Percentiles rank a stretch among this genome's conserved stretches.
Conservation (phyloP, 1,140 invertebrate species). For the Trichonephila clavipes region DNA sequence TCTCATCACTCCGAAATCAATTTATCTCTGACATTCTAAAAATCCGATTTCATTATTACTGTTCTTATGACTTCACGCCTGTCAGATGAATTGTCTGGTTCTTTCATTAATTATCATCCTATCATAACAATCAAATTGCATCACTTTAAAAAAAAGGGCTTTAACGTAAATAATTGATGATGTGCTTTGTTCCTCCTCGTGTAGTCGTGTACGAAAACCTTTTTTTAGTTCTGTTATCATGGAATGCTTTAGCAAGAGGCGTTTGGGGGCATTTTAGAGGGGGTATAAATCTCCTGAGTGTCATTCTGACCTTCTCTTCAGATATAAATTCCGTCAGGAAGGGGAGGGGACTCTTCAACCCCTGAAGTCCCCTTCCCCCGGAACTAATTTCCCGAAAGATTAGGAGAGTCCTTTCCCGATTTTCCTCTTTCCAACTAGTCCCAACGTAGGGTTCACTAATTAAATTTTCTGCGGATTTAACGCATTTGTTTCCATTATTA, state of each 20-base stretch:
- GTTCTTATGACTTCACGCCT: too few species aligned
- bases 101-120: too few species aligned
- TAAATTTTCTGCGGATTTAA: slow-evolving; percentile 35
- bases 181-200: too few species aligned
- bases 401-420: background rate
- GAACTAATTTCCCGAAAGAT: slow-evolving; percentile 16
- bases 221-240: background rate
- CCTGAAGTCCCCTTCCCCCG: background rate
- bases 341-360: background rate
- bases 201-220: background rate
- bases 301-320: background rate
- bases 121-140: too few species aligned
- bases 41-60: too few species aligned
- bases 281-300: background rate
- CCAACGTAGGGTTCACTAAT: background rate
- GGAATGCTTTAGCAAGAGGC: background rate
- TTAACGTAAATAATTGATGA: background rate
- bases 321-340: background rate
- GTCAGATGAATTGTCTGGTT: too few species aligned
- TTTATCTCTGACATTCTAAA: too few species aligned
- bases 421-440: background rate
- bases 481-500: slow-evolving; percentile 47
- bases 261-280: background rate
- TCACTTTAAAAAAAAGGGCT: background rate
- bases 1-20: too few species aligned